Evolutionary conservation across 2,797 vertebrate genomes (phyloP).

Genomic region (Galagoides demidoff): DNA sequence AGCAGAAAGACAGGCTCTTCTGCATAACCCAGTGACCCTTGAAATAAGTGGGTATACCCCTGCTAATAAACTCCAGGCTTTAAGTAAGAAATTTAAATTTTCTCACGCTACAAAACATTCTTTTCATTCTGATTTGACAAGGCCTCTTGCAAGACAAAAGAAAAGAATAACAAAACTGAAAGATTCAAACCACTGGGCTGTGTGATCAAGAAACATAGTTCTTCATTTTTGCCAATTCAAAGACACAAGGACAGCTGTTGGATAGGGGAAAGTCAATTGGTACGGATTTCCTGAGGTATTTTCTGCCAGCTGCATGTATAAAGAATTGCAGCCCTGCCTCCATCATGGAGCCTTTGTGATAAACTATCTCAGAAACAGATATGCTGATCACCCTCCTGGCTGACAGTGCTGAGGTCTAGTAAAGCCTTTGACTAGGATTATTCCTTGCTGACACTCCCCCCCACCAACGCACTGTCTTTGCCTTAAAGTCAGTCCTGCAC

Average conservation of each 20-base stretch:
- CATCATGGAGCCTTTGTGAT: not conserved
- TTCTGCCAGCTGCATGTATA: not conserved
- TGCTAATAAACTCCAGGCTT: slow-evolving; percentile 62
- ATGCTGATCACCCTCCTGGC: not conserved
- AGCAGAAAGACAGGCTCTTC: not conserved
- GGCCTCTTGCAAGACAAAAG: slow-evolving; percentile 34
- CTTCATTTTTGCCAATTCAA: slow-evolving; percentile 21
- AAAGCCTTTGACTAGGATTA: not conserved
- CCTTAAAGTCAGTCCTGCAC: not conserved
- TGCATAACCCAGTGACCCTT: slow-evolving; percentile 38
- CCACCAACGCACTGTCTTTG: accelerated
- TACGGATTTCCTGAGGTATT: not conserved
- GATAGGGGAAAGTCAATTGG: not conserved
- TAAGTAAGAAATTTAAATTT: slow-evolving; percentile 72
- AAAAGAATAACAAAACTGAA: slow-evolving; percentile 47
- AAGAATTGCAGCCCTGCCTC: not conserved
- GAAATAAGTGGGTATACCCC: slow-evolving; percentile 43
- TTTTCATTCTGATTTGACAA: slow-evolving; percentile 68
- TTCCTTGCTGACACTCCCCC: not conserved
- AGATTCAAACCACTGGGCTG: not conserved
- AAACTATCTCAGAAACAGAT: not conserved
- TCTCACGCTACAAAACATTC: slow-evolving; percentile 16
- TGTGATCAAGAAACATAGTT: not conserved
- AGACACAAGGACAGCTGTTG: not conserved
- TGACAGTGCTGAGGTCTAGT: not conserved